A percentile compares a stretch with the other conserved stretches of the same genome.
phyloP scores from a whole-genome alignment of 53 echinoderm and acorn worm genomes.

The Hippasteria phrygiana region DNA sequence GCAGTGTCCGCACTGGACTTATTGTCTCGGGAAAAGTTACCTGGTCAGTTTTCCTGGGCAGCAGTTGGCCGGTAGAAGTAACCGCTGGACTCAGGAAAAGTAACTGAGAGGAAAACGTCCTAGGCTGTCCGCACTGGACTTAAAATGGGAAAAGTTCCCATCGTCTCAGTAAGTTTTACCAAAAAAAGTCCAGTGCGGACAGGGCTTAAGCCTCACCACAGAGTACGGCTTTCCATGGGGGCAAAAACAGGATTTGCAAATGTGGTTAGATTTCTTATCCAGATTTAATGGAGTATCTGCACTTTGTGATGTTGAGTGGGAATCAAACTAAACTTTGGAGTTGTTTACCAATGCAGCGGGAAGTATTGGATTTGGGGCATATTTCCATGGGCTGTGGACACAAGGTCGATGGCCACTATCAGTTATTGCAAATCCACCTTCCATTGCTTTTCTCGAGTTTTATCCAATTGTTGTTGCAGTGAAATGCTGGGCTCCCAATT shows the following conservation, averaged over 20 bases:
- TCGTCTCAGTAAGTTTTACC: too few relatives aligned
- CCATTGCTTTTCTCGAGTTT: constrained; percentile 63
- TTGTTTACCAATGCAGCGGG: constrained; percentile 32
- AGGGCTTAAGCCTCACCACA: not conserved
- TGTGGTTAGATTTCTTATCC: constrained; percentile 28
- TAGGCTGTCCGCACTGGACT: too few relatives aligned
- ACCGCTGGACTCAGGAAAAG: too few relatives aligned
- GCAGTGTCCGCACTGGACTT: too few relatives aligned
- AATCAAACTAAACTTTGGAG: not conserved
- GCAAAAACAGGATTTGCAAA: constrained; percentile 30
- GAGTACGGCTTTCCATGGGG: constrained; percentile 6
- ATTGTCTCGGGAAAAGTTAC: too few relatives aligned
- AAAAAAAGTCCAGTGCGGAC: too few relatives aligned
- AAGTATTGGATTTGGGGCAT: constrained; percentile 19
- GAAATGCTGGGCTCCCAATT: constrained; percentile 42
- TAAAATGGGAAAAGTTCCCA: too few relatives aligned
- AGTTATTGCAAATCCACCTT: not conserved
- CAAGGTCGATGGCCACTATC: constrained; percentile 4
- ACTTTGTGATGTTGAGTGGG: constrained; percentile 1
- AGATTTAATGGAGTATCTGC: constrained; percentile 39
- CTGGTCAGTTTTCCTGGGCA: too few relatives aligned
- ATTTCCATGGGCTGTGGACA: constrained; percentile 15
- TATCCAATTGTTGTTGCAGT: constrained; percentile 59
- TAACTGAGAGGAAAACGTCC: too few relatives aligned
- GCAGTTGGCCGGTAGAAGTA: too few relatives aligned